Evolutionary conservation across 2,888 invertebrate genomes (phyloP).

Genomic region (Lathronympha strigana): DNA sequence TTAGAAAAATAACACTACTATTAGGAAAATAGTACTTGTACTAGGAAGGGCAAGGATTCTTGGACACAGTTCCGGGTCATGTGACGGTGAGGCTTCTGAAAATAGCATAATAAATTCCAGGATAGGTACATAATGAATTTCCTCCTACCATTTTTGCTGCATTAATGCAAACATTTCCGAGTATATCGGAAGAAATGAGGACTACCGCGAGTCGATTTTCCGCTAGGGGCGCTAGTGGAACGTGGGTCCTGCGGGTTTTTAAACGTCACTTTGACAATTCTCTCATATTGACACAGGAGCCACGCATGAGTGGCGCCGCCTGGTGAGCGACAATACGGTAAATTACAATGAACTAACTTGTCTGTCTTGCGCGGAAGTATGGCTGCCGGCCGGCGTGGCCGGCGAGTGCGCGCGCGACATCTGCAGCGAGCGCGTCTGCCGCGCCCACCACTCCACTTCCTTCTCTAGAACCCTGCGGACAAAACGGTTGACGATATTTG

Average conservation of each 20-base stretch:
- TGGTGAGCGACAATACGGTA: too few relatives aligned
- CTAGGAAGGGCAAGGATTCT: slow-evolving; percentile 70
- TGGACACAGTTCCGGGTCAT: slow-evolving; percentile 70
- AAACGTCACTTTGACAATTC: too few relatives aligned
- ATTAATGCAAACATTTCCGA: too few relatives aligned
- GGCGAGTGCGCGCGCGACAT: slow-evolving; percentile 76
- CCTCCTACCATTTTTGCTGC: too few relatives aligned
- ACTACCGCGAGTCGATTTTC: too few relatives aligned
- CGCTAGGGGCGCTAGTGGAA: too few relatives aligned
- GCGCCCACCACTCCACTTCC: slow-evolving; percentile 75
- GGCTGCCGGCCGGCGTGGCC: slow-evolving; percentile 66
- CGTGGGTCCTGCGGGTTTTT: too few relatives aligned
- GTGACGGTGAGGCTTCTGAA: slow-evolving; percentile 68
- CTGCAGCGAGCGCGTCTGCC: slow-evolving; percentile 65
- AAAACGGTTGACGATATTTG: background rate
- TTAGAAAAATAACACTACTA: background rate
- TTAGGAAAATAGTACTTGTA: slow-evolving; percentile 61
- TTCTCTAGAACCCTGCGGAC: slow-evolving; percentile 70
- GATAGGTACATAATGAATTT: too few relatives aligned
- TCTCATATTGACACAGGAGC: too few relatives aligned
- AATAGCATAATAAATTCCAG: too few relatives aligned
- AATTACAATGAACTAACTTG: background rate
- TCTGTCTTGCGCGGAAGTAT: slow-evolving; percentile 43
- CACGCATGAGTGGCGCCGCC: too few relatives aligned
- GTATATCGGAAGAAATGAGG: too few relatives aligned